phyloP scores from a whole-genome alignment of 2,888 invertebrate species.

The Watsonalla cultraria region DNA sequence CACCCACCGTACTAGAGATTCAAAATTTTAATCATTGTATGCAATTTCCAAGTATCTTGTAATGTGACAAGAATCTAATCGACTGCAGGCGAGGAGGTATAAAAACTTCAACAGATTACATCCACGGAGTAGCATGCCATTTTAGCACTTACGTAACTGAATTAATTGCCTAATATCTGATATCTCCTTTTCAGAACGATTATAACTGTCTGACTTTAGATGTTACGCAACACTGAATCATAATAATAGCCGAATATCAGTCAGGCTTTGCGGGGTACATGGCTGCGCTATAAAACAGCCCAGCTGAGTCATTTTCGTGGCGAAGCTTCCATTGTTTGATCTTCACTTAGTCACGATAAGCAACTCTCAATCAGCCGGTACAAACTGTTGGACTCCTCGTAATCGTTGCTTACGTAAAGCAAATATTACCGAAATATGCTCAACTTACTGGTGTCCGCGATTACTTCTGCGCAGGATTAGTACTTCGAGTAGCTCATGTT shows the following conservation, averaged over 20 bases:
- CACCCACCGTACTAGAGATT: neutral
- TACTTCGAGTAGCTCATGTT: no score
- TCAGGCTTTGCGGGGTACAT: conserved; percentile 22
- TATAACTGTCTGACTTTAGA: conserved; percentile 34
- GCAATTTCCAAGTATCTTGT: no score
- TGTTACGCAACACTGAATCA: conserved; percentile 52
- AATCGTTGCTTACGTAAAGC: conserved; percentile 40
- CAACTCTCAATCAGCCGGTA: conserved; percentile 14
- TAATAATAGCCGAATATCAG: conserved; percentile 50
- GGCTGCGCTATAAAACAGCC: conserved; percentile 27
- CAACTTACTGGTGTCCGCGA: neutral
- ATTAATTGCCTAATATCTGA: conserved; percentile 33
- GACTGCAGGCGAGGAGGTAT: neutral
- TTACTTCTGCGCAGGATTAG: no score
- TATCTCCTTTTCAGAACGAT: conserved; percentile 31
- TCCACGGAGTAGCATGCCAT: conserved; percentile 15
- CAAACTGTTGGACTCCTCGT: conserved; percentile 22
- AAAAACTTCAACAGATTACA: neutral
- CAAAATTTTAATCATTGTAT: no score
- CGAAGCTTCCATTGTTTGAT: conserved; percentile 41
- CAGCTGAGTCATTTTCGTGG: conserved; percentile 42
- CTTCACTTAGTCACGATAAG: conserved; percentile 39
- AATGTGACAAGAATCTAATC: neutral
- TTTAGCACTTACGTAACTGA: conserved; percentile 33
- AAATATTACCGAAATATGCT: conserved; percentile 43